Evolutionary conservation across 2,113 vertebrate genomes (phyloP).

Genomic region (Morone chrysops): DNA sequence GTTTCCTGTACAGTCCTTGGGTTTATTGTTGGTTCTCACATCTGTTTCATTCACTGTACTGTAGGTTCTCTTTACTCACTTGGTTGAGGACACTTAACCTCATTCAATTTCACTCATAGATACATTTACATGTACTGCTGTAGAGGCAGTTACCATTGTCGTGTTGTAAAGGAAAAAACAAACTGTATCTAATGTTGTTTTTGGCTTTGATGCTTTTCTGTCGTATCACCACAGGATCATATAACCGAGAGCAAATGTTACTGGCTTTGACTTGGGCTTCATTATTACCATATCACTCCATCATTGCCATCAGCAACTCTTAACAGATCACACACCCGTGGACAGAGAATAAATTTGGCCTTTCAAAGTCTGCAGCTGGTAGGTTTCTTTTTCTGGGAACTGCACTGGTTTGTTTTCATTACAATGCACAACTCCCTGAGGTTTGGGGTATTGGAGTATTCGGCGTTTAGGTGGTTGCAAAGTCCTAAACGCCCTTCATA

Average conservation of each 20-base stretch:
- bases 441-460: not conserved
- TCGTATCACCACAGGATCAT: slow-evolving; percentile 44
- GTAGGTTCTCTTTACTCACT: not conserved
- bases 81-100: not conserved
- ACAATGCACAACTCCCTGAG: not conserved
- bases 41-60: not conserved
- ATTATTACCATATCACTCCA: slow-evolving; percentile 51
- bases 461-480: not conserved
- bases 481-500: not conserved
- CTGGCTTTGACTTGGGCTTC: slow-evolving; percentile 16
- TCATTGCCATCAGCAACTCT: slow-evolving; percentile 41
- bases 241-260: slow-evolving; percentile 34
- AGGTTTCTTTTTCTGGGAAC: slow-evolving; percentile 15
- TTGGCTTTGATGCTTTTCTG: slow-evolving; percentile 20
- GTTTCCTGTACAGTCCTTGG: not conserved
- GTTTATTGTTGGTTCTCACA: not conserved
- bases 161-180: slow-evolving; percentile 2
- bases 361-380: slow-evolving; percentile 24
- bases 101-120: not conserved
- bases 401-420: not conserved
- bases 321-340: slow-evolving; percentile 37
- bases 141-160: slow-evolving; percentile 5
- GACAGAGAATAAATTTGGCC: slow-evolving; percentile 13
- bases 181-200: slow-evolving; percentile 34
- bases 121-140: not conserved